These are phyloP conservation scores for Sardinella longiceps DNA, from an alignment of 2,797 vertebrate species.

Conservation along the genomic window DNA sequence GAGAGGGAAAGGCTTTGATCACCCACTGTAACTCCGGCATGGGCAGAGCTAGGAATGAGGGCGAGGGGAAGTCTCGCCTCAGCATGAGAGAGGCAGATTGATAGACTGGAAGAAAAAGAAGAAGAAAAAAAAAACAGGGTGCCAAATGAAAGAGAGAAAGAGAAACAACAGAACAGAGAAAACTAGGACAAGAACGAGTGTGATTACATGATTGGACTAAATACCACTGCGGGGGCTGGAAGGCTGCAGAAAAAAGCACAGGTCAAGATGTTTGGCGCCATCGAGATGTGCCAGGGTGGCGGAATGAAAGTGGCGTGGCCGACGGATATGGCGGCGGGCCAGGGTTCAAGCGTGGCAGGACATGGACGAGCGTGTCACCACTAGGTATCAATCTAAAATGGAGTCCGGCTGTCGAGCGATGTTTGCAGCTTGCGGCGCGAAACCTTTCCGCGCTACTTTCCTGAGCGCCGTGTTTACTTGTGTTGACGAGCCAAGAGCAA, in stretches of 20 bases:
- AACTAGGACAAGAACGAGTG: conserved; percentile 17
- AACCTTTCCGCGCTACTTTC: conserved; percentile 26
- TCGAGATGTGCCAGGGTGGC: conserved; percentile 7
- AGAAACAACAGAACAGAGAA: conserved; percentile 46
- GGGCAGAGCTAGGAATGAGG: conserved; percentile 44
- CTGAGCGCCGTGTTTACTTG: conserved; percentile 48
- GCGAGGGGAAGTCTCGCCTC: conserved; percentile 30
- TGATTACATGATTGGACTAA: conserved; percentile 15
- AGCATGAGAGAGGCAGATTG: conserved; percentile 18
- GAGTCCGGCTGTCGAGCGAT: conserved; percentile 38
- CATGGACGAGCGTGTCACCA: conserved; percentile 16
- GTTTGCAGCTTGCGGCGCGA: conserved; percentile 32
- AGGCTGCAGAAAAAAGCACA: not conserved
- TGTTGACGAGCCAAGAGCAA: conserved; percentile 58
- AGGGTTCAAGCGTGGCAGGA: conserved; percentile 49
- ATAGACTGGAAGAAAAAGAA: not conserved
- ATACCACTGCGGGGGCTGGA: not conserved
- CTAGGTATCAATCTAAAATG: conserved; percentile 44
- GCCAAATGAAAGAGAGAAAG: conserved; percentile 53
- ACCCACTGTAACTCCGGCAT: conserved; percentile 52
- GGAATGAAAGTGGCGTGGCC: conserved; percentile 23
- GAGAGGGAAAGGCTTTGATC: conserved; percentile 66
- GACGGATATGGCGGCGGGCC: conserved; percentile 49
- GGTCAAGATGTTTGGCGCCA: conserved; percentile 8
- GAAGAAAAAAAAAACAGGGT: conserved; percentile 51